Conservation (phyloP, 2,888 invertebrate species). For the Theretra japonica region DNA sequence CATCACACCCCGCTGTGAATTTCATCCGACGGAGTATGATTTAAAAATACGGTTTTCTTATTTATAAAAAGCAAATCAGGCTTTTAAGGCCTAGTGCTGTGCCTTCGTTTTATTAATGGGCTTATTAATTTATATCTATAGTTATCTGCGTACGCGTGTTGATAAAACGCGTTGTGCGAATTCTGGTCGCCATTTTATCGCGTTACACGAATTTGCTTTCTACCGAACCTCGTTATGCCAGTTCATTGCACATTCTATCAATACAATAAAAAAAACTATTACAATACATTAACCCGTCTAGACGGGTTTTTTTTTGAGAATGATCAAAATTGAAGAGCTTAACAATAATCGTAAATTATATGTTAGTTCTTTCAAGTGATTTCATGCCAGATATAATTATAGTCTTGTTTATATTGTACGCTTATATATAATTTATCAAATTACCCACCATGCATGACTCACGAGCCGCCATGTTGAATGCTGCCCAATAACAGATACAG, state of each 20-base stretch:
- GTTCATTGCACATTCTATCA: constrained; percentile 27
- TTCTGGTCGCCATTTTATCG: constrained; percentile 25
- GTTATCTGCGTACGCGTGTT: neutral
- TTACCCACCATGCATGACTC: constrained; percentile 9
- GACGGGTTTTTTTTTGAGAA: constrained; percentile 16
- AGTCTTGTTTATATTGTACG: constrained; percentile 21
- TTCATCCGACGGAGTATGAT: neutral
- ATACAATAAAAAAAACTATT: constrained; percentile 23
- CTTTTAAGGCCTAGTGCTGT: neutral
- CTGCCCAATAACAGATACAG: neutral
- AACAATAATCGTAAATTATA: constrained; percentile 31
- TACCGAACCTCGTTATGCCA: constrained; percentile 22
- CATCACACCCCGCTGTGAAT: constrained; percentile 1
- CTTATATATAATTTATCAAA: constrained; percentile 17
- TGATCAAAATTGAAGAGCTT: constrained; percentile 32
- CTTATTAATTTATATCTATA: constrained; percentile 6
- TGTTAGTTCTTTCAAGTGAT: constrained; percentile 27
- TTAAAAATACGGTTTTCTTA: constrained; percentile 1
- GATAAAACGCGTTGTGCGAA: constrained; percentile 23
- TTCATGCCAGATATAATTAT: constrained; percentile 22
- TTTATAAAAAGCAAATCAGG: neutral
- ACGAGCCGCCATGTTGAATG: constrained; percentile 23
- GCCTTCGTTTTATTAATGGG: neutral
- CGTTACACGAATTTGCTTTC: constrained; percentile 25
- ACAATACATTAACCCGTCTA: constrained; percentile 13